These are phyloP conservation scores for Zenarchopterus dispar DNA, from an alignment of 2,797 vertebrate species.

Conservation along the genomic window DNA sequence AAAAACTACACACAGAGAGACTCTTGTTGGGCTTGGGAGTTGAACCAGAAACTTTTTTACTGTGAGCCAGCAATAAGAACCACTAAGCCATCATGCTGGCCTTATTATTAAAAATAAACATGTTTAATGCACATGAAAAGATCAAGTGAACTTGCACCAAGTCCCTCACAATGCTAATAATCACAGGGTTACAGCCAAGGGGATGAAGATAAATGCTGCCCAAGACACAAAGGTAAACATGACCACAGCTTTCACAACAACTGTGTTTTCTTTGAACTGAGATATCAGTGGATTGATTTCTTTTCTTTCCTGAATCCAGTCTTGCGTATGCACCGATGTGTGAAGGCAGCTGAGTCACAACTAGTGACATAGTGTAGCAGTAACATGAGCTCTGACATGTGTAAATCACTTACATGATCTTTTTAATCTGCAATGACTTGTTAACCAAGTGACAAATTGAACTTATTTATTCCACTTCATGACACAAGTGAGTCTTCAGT, in stretches of 20 bases:
- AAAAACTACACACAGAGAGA: too few relatives aligned
- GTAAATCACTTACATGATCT: slow-evolving; percentile 28
- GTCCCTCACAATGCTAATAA: background rate
- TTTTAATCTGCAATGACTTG: slow-evolving; percentile 31
- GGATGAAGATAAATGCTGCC: slow-evolving; percentile 19
- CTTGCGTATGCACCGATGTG: slow-evolving; percentile 16
- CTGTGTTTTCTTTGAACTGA: slow-evolving; percentile 3
- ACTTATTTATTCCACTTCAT: slow-evolving; percentile 15
- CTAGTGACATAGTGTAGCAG: slow-evolving; percentile 14
- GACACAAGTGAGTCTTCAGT: slow-evolving; percentile 20
- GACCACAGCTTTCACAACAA: background rate
- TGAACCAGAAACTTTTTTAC: too few relatives aligned
- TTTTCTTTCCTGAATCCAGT: background rate
- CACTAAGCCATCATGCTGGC: background rate
- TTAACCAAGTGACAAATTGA: slow-evolving; percentile 40
- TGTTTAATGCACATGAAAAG: slow-evolving; percentile 2
- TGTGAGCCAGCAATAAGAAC: background rate
- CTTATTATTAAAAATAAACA: background rate
- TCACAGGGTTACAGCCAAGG: background rate
- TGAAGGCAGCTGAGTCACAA: slow-evolving; percentile 27
- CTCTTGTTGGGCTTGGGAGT: too few relatives aligned
- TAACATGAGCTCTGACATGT: slow-evolving; percentile 8
- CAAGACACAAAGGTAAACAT: slow-evolving; percentile 20
- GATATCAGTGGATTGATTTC: slow-evolving; percentile 9
- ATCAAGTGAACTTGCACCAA: background rate